Conservation (phyloP, 2,797 vertebrate species). For the Pelobates cultripes region DNA sequence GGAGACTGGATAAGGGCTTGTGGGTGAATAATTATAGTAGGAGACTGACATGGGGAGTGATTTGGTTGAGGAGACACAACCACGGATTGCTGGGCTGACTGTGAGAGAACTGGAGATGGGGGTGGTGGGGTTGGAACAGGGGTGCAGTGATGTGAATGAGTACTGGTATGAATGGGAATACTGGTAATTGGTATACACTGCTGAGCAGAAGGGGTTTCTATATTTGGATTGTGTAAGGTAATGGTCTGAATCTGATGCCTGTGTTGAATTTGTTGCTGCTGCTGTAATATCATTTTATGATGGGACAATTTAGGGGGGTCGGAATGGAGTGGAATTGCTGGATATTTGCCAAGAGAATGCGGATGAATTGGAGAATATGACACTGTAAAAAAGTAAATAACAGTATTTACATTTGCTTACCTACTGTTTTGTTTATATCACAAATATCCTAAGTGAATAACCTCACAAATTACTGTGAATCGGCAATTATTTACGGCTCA, state of each 20-base stretch:
- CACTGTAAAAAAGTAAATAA: slow-evolving; percentile 74
- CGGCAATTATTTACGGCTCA: not conserved
- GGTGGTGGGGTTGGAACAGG: slow-evolving; percentile 68
- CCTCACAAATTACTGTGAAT: not conserved
- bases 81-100: slow-evolving; percentile 84
- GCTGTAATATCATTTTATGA: slow-evolving; percentile 86
- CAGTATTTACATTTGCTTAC: not conserved
- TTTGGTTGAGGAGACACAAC: slow-evolving; percentile 83
- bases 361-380: slow-evolving; percentile 90
- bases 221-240: slow-evolving; percentile 78
- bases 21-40: slow-evolving; percentile 77
- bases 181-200: slow-evolving; percentile 75
- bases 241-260: slow-evolving; percentile 85
- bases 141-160: slow-evolving; percentile 70
- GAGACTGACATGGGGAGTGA: slow-evolving; percentile 82
- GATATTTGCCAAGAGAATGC: slow-evolving; percentile 88
- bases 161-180: slow-evolving; percentile 68
- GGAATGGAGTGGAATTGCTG: slow-evolving; percentile 77
- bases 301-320: slow-evolving; percentile 78
- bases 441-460: not conserved
- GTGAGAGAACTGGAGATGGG: slow-evolving; percentile 73
- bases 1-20: slow-evolving; percentile 79
- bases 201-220: slow-evolving; percentile 74
- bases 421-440: not conserved
- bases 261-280: slow-evolving; percentile 72